Conservation (phyloP, 1,140 invertebrate genomes). For the Dendroctonus ponderosae region DNA sequence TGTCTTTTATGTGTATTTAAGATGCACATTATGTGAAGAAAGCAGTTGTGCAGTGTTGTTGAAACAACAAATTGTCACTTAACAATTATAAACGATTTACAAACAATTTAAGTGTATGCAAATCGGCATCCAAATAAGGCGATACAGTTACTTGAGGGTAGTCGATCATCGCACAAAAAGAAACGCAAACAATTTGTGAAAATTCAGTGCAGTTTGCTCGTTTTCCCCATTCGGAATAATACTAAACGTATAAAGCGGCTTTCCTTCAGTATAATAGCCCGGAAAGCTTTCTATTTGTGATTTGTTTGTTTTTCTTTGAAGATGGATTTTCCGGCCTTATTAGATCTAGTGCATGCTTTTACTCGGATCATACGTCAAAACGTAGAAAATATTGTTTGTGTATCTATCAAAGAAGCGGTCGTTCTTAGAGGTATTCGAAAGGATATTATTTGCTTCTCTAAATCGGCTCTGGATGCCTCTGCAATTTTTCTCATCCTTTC, state of each 20-base stretch:
- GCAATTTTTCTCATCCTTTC: slow-evolving; percentile 3
- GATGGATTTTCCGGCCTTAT: slow-evolving; percentile 29
- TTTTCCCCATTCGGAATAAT: slow-evolving; percentile 20
- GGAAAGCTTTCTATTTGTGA: slow-evolving; percentile 25
- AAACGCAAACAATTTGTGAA: slow-evolving; percentile 22
- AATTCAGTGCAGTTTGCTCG: slow-evolving; percentile 20
- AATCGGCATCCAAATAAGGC: neutral
- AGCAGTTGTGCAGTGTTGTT: no score
- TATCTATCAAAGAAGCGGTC: slow-evolving; percentile 20
- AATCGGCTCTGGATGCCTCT: slow-evolving; percentile 9
- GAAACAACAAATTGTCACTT: no score
- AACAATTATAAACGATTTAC: no score
- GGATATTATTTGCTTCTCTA: slow-evolving; percentile 15
- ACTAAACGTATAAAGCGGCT: slow-evolving; percentile 36
- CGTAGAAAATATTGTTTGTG: slow-evolving; percentile 25
- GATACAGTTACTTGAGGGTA: neutral
- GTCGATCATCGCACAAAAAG: neutral
- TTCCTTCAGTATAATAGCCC: slow-evolving; percentile 26
- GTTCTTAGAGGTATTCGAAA: slow-evolving; percentile 15
- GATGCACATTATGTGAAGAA: no score
- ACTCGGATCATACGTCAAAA: slow-evolving; percentile 28
- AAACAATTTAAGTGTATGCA: no score
- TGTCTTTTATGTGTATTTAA: no score
- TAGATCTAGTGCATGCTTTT: slow-evolving; percentile 27
- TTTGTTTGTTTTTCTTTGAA: slow-evolving; percentile 32